phyloP scores from a whole-genome alignment of 2,797 vertebrate genomes.

The Enteromius anoplus region DNA sequence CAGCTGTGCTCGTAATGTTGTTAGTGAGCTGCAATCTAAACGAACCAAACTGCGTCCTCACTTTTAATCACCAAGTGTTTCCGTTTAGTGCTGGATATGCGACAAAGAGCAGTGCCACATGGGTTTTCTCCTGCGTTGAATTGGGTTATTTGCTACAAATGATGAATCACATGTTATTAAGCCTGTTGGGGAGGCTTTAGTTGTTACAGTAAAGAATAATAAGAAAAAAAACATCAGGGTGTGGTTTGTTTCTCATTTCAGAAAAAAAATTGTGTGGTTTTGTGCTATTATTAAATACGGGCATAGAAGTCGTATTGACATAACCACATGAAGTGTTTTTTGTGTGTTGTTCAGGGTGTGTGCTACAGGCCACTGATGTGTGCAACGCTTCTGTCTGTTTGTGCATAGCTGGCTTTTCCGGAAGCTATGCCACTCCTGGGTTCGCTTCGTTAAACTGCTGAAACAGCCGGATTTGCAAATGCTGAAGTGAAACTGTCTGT shows the following conservation, averaged over 20 bases:
- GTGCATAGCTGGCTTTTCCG: slow-evolving; percentile 61
- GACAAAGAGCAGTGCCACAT: not conserved
- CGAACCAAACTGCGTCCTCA: not conserved
- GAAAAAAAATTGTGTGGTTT: slow-evolving; percentile 58
- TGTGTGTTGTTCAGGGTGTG: slow-evolving; percentile 49
- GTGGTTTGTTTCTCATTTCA: slow-evolving; percentile 43
- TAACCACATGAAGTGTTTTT: slow-evolving; percentile 27
- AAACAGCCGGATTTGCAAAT: slow-evolving; percentile 46
- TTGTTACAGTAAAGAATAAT: not conserved
- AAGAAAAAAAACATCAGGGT: slow-evolving; percentile 23
- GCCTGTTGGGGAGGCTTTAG: not conserved
- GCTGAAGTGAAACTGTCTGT: slow-evolving; percentile 62
- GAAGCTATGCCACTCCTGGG: slow-evolving; percentile 52
- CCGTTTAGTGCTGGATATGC: not conserved
- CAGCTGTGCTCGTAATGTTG: slow-evolving; percentile 19
- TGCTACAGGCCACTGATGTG: slow-evolving; percentile 33
- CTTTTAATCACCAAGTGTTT: not conserved
- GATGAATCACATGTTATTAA: not conserved
- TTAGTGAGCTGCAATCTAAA: not conserved
- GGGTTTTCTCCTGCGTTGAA: not conserved
- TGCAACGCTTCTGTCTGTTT: slow-evolving; percentile 58
- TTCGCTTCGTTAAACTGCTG: slow-evolving; percentile 61
- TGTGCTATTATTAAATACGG: slow-evolving; percentile 64
- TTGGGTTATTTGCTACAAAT: not conserved
- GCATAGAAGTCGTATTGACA: slow-evolving; percentile 53